Percentiles rank a stretch among this genome's conserved stretches.
phyloP scores from a whole-genome alignment of 1,140 invertebrate genomes.

The Anadara kagoshimensis region DNA sequence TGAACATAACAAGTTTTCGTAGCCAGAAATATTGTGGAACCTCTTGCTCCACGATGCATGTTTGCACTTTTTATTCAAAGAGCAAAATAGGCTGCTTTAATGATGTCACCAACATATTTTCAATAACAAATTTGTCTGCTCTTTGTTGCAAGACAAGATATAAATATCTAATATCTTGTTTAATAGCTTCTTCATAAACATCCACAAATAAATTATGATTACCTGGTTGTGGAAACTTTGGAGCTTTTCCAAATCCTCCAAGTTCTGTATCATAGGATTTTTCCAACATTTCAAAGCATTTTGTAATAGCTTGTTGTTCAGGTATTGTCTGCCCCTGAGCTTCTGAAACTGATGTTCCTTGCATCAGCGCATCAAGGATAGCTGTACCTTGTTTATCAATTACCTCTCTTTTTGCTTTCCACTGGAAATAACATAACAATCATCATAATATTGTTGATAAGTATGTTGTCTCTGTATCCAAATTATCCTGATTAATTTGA shows the following conservation, averaged over 20 bases:
- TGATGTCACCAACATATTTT: too few species aligned
- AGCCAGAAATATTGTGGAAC: too few species aligned
- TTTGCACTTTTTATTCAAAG: too few species aligned
- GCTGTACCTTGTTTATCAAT: slow-evolving; percentile 61
- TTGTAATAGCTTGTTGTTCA: slow-evolving; percentile 62
- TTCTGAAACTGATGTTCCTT: slow-evolving; percentile 53
- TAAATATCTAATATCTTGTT: too few species aligned
- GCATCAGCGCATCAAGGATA: slow-evolving; percentile 60
- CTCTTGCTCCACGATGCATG: too few species aligned
- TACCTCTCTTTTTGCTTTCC: slow-evolving; percentile 77
- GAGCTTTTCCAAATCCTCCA: slow-evolving; percentile 88
- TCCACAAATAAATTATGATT: not conserved
- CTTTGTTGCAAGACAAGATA: too few species aligned
- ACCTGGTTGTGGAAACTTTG: slow-evolving; percentile 94
- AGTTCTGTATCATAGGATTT: slow-evolving; percentile 81
- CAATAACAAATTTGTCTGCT: too few species aligned
- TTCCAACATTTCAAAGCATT: slow-evolving; percentile 78
- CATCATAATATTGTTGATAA: not conserved
- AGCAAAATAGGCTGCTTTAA: too few species aligned
- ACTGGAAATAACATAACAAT: slow-evolving; percentile 76
- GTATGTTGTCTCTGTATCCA: too few species aligned
- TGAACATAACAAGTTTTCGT: too few species aligned
- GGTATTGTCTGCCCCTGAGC: slow-evolving; percentile 57
- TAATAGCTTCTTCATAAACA: too few species aligned
- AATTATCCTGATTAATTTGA: not conserved